Conservation (phyloP, 1,140 invertebrate species). For the Drosophila leontia region DNA sequence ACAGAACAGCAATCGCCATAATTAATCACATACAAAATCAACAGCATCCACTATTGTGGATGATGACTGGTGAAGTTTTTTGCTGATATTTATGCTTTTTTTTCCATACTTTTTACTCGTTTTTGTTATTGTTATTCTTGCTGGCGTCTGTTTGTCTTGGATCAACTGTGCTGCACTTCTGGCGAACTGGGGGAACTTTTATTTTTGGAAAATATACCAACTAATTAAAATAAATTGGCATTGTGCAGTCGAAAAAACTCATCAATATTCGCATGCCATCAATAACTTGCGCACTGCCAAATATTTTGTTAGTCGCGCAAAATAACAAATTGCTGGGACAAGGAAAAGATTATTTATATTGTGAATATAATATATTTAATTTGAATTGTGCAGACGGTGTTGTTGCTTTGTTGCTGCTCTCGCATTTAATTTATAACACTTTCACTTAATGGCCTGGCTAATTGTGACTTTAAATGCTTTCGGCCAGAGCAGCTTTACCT, state of each 20-base stretch:
- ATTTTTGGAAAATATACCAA: conserved; percentile 63
- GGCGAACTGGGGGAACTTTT: conserved; percentile 56
- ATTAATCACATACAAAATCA: conserved; percentile 76
- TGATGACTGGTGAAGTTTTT: conserved; percentile 56
- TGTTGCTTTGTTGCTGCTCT: conserved; percentile 27
- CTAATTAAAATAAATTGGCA: conserved; percentile 75
- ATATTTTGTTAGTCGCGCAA: conserved; percentile 24
- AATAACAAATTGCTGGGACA: conserved; percentile 37
- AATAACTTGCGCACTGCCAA: conserved; percentile 53
- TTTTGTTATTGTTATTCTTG: conserved; percentile 1
- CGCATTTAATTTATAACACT: conserved; percentile 74
- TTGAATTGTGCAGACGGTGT: conserved; percentile 23
- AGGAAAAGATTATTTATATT: conserved; percentile 46
- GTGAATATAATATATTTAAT: conserved; percentile 43
- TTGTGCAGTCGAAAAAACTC: conserved; percentile 51
- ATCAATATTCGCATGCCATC: conserved; percentile 59
- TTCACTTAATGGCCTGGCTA: conserved; percentile 73
- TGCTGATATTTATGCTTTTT: conserved; percentile 21
- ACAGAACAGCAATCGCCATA: conserved; percentile 61
- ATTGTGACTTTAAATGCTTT: conserved; percentile 61
- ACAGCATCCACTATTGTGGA: conserved; percentile 64
- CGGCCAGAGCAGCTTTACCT: conserved; percentile 9
- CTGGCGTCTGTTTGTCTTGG: conserved; percentile 38
- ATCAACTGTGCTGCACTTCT: conserved; percentile 43
- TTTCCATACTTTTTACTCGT: not conserved